phyloP scores from a whole-genome alignment of 2,113 vertebrate species.

The Nesospiza acunhae region DNA sequence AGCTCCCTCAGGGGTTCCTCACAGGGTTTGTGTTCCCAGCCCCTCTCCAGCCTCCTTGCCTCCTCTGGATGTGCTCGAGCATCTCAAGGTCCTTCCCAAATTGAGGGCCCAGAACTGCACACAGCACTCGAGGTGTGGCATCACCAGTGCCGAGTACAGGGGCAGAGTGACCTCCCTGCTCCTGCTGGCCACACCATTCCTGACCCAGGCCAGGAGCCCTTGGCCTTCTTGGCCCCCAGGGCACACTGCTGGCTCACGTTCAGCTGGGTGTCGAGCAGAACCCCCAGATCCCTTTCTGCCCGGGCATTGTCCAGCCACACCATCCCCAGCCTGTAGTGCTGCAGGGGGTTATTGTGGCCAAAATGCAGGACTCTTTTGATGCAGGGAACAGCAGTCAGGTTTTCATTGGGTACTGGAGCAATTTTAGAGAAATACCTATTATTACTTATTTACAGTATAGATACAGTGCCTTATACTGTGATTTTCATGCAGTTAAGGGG shows the following conservation, averaged over 20 bases:
- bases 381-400: not conserved
- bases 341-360: not conserved
- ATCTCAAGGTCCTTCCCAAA: not conserved
- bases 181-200: not conserved
- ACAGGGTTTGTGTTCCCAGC: not conserved
- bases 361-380: not conserved
- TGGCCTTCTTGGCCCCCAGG: not conserved
- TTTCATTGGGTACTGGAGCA: not conserved
- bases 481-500: not conserved
- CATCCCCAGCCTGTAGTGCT: rapidly evolving
- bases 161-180: not conserved
- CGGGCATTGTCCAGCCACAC: not conserved
- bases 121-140: not conserved
- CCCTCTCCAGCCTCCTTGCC: not conserved
- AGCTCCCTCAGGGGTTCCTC: not conserved
- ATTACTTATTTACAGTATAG: not conserved
- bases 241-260: not conserved
- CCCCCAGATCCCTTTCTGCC: not conserved
- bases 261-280: not conserved
- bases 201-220: not conserved
- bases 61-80: not conserved
- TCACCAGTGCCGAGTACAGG: not conserved
- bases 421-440: not conserved
- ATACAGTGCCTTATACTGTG: not conserved
- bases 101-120: not conserved